Base-by-base conservation (phyloP, 2,113 vertebrate genomes). In the Chlamydotis undulata region DNA sequence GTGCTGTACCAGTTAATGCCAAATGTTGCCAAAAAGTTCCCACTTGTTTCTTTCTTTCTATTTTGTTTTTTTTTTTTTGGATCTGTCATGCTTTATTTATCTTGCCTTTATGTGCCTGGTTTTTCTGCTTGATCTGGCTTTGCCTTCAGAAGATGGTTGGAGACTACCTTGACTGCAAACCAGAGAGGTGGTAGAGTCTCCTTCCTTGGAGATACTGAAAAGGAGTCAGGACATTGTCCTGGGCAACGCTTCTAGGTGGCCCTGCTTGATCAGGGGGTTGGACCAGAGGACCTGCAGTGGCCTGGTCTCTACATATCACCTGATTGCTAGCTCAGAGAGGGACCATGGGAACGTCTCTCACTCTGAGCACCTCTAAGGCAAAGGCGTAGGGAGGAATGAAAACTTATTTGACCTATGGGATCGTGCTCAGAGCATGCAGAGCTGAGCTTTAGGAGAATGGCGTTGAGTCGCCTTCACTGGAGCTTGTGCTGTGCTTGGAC, bases 311-410 rank as follows among this genome's bases (percentile, higher is more conserved):
- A 84, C 17, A 1, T n/a, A 28, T 21, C 31, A 21, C 3, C 0
- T 1, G 2, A 1, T 2, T 82, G 31, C 29, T 61, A 56, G 15
- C 65, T 29, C 0, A 0, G 14, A 18, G 16, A 79, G 4, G 5
- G 39, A 24, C 47, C 22, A 11, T 14, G n/a, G n/a, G 43, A 21
- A 41, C 24, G 5, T 63, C n/a, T 39, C 6, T 28, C 4, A 3
- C 10, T 25, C 29, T 17, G 4, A 21, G 29, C 4, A 2, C 39
- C 63, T 80, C 24, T 35, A 60, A 25, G 77, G 11, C 7, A 59
- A 53, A 37, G 31, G 17, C 10, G 0, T 19, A 50, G 29, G 24
- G 29, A n/a, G 55, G 31, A 13, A 14, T 83, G 24, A 76, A 79
- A 89, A 29, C 63, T 64, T 83, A 2, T 69, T 73, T 90, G 45